Evolutionary conservation across 1,140 invertebrate genomes (phyloP), one percentile per base, ranked within the genome.

Genomic region (Pseudomyrmex gracilis): DNA sequence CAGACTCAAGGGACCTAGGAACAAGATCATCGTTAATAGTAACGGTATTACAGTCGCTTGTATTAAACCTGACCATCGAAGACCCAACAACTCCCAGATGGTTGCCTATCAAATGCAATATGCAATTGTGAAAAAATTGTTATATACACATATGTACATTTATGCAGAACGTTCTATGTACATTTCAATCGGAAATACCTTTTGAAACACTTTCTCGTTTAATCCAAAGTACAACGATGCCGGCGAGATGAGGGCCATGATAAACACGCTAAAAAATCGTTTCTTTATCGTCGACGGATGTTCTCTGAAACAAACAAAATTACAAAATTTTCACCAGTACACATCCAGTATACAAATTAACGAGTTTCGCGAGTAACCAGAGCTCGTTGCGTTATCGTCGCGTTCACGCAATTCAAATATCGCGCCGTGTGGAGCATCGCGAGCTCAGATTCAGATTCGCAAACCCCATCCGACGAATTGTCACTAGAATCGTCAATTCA

Each of bases 261-360:
- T 93, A 83, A 96, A 96, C 0, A 98, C 97, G 94, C 98, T 98
- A 64, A 97, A 95, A 92, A 98, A 98, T 91, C 98, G 95, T 93
- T 96, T 96, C 90, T 98, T 98, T 84, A 99, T 98, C 2, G 96
- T 98, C n/a, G 96, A 95, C 7, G 98, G 97, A 94, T 98, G 97
- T 92, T 98, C 97, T 89, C 97, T 98, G 94, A 90, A 96, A 89
- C 87, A 89, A 92, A 87, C 1, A 13, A 47, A 3, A 47, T 4
- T 2, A 8, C 15, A 55, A 68, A 57, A 57, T 8, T 58, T 70
- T 17, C 24, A 70, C 20, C 4, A 24, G 4, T 24, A 24, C 24
- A 34, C 34, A 34, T 3, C 4, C n/a, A n/a, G 2, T 13, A 51
- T 51, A 51, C 49, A 13, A 51, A 9, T 12, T 51, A 51, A 12